These are phyloP conservation scores for Cetonia aurata DNA, from an alignment of 2,888 invertebrate species.

Conservation along the genomic window DNA sequence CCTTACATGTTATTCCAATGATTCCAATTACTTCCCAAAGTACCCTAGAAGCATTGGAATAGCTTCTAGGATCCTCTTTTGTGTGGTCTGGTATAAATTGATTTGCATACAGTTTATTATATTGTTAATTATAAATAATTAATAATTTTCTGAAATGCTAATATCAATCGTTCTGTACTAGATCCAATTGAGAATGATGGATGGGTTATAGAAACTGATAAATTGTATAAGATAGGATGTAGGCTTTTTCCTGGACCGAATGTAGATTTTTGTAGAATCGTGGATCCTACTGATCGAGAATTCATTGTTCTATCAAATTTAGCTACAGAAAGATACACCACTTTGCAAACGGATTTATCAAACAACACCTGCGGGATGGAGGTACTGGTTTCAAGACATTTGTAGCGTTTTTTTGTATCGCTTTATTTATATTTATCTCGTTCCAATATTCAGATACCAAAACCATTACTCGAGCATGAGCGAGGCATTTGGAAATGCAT, in stretches of 20 bases:
- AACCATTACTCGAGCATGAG: constrained; percentile 48
- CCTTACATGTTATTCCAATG: too few relatives aligned
- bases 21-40: too few relatives aligned
- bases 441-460: constrained; percentile 31
- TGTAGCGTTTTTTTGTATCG: neutral
- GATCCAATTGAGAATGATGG: constrained; percentile 17
- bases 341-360: constrained; percentile 46
- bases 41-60: too few relatives aligned
- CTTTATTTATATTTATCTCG: neutral
- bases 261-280: constrained; percentile 44
- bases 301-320: constrained; percentile 23
- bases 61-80: too few relatives aligned
- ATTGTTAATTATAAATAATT: too few relatives aligned
- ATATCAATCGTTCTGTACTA: neutral
- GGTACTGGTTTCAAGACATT: constrained; percentile 38
- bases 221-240: constrained; percentile 47
- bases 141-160: too few relatives aligned
- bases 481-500: constrained; percentile 50
- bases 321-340: constrained; percentile 45
- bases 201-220: constrained; percentile 39
- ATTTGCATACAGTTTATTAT: too few relatives aligned
- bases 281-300: constrained; percentile 44
- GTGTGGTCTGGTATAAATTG: too few relatives aligned
- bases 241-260: constrained; percentile 18
- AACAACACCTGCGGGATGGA: constrained; percentile 47